Evolutionary conservation across 2,888 invertebrate genomes (phyloP), one percentile per base, ranked within the genome.

Genomic region (Cephalotes varians): DNA sequence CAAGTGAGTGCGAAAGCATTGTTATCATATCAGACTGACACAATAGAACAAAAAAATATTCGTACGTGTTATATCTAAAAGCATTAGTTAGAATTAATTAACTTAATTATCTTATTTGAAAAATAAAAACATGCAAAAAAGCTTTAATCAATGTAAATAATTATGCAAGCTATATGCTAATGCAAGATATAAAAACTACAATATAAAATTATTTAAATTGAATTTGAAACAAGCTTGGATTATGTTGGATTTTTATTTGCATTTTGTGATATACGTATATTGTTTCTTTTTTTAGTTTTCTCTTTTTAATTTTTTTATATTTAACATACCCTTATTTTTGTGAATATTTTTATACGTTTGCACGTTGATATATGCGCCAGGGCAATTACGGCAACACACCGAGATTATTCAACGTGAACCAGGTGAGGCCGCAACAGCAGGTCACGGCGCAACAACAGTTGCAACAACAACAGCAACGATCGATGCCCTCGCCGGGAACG

Each of bases 401-500:
- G 81, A 92, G 94, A 87, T 92, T 94, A 91, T 94, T 94, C 85
- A 94, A 94, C 85, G 93, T 94, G 81, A 94, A 95, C 76, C 95
- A 95, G 88, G 93, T 95, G 89, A 95, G 95, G 84, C 94, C 95
- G 83, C 96, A 93, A 91, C 95, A 87, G 91, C 95, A 94, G 83
- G 97, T 89, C 40, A 87, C 88, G 28, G 76, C 87, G 69, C 95
- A 95, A 92, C 94, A 94, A 85, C 74, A 74, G 25, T 28, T 76
- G 47, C 74, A 74, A 18, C 74, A 74, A 88, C 95, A 94, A 92
- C 96, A 96, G 90, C 97, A 98, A 94, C 98, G 98, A 95, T 98
- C 98, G 44, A 98, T 98, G 98, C 96, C 98, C 92, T 94, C 94
- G 65, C 94, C 94, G 25, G 95, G 95, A 83, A 95, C 94, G 81